Evolutionary conservation across 2,797 vertebrate species (phyloP).

Genomic region (Leuciscus waleckii): DNA sequence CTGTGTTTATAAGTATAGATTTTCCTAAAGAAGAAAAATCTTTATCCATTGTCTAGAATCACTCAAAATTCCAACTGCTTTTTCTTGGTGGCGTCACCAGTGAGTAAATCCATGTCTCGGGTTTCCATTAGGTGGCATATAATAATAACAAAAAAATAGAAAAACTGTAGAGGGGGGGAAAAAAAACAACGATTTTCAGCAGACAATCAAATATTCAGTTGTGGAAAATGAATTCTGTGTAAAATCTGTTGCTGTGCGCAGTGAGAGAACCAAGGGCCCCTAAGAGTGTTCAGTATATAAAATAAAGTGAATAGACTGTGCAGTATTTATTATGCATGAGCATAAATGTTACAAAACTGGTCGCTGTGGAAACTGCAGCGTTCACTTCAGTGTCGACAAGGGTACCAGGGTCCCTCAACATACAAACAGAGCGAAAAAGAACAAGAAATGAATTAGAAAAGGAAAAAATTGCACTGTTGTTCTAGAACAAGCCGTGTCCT

Average conservation of each 20-base stretch:
- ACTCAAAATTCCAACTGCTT: not conserved
- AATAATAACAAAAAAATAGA: not conserved
- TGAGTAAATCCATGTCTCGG: not conserved
- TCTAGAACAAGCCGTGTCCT: conserved; percentile 1
- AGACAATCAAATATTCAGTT: conserved; percentile 61
- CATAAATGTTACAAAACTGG: conserved; percentile 74
- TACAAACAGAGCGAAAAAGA: conserved; percentile 33
- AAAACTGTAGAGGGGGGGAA: not conserved
- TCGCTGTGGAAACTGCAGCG: conserved; percentile 69
- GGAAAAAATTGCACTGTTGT: not conserved
- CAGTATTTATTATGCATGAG: conserved; percentile 79
- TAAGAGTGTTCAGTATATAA: conserved; percentile 70
- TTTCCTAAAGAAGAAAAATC: conserved; percentile 25
- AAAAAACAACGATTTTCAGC: conserved; percentile 45
- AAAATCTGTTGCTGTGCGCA: conserved; percentile 62
- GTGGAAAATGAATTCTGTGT: conserved; percentile 68
- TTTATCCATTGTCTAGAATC: not conserved
- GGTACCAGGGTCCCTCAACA: conserved; percentile 55
- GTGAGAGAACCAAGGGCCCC: conserved; percentile 63
- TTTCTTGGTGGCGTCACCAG: not conserved
- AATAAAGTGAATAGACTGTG: conserved; percentile 70
- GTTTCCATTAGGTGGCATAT: conserved; percentile 3
- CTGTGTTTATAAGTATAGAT: not conserved
- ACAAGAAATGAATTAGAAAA: not conserved
- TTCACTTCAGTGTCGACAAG: conserved; percentile 65